phyloP scores from a whole-genome alignment of 2,113 vertebrate species.

The Macquaria ambigua region DNA sequence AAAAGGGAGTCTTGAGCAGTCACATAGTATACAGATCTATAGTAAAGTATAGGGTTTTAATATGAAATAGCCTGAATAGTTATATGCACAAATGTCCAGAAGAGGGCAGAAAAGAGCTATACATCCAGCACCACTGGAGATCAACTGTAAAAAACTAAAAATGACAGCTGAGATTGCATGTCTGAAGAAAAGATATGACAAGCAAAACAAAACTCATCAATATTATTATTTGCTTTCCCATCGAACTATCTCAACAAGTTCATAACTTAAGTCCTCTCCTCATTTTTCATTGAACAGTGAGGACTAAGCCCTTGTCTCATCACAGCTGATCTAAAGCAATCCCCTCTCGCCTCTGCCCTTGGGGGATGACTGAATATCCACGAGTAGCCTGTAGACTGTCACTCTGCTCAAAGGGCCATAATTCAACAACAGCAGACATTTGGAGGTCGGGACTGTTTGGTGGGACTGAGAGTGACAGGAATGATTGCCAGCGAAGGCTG shows the following conservation, averaged over 20 bases:
- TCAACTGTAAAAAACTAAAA: not conserved
- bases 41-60: not conserved
- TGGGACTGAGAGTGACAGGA: constrained; percentile 21
- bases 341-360: constrained; percentile 26
- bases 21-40: not conserved
- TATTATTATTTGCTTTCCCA: constrained; percentile 2
- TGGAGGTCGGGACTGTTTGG: constrained; percentile 48
- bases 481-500: constrained; percentile 40
- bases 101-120: constrained; percentile 79
- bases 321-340: constrained; percentile 36
- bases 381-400: constrained; percentile 19
- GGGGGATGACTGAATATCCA: constrained; percentile 39
- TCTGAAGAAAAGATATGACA: not conserved
- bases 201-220: not conserved
- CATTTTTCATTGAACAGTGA: constrained; percentile 17
- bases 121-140: not conserved
- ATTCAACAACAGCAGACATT: constrained; percentile 50
- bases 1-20: not conserved
- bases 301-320: constrained; percentile 8
- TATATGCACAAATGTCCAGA: constrained; percentile 57
- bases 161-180: constrained; percentile 27
- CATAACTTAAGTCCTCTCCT: constrained; percentile 10
- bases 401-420: constrained; percentile 25
- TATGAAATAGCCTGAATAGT: not conserved
- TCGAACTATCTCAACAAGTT: constrained; percentile 13